Conservation (phyloP, 2,888 invertebrate species). For the Biston stratarius region DNA sequence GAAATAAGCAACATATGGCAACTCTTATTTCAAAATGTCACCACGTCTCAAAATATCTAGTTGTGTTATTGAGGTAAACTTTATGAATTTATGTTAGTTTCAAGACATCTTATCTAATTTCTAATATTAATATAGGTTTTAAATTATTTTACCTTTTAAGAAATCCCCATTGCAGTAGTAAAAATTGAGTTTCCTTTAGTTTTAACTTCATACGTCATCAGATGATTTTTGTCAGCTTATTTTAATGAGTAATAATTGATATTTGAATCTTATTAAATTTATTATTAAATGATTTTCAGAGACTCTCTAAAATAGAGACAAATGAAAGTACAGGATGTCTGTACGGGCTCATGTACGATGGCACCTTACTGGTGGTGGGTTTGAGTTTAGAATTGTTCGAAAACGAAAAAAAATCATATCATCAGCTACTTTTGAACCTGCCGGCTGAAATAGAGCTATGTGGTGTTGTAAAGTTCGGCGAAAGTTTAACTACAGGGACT, state of each 20-base stretch:
- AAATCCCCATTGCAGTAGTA: neutral
- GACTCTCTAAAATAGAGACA: slow-evolving; percentile 88
- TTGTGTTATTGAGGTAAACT: slow-evolving; percentile 89
- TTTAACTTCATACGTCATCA: slow-evolving; percentile 68
- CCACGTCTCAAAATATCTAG: slow-evolving; percentile 91
- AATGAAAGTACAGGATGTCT: slow-evolving; percentile 89
- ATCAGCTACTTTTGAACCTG: slow-evolving; percentile 87
- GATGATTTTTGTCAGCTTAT: slow-evolving; percentile 37
- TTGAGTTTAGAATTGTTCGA: slow-evolving; percentile 89
- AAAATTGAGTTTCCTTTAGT: neutral
- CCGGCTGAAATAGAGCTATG: slow-evolving; percentile 93
- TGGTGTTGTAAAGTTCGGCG: slow-evolving; percentile 90
- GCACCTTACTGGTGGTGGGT: slow-evolving; percentile 89
- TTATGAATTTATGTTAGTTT: slow-evolving; percentile 50
- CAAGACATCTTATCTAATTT: slow-evolving; percentile 3
- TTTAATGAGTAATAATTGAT: slow-evolving; percentile 12
- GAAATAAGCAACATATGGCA: slow-evolving; percentile 28
- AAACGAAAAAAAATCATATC: slow-evolving; percentile 81
- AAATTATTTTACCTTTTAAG: neutral
- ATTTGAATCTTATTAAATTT: neutral
- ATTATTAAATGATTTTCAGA: slow-evolving; percentile 77
- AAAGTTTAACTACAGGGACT: slow-evolving; percentile 86
- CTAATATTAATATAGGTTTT: neutral
- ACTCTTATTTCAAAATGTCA: slow-evolving; percentile 85
- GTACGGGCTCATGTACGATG: slow-evolving; percentile 91